phyloP scores from a whole-genome alignment of 2,888 invertebrate genomes.

The Volucella inanis region DNA sequence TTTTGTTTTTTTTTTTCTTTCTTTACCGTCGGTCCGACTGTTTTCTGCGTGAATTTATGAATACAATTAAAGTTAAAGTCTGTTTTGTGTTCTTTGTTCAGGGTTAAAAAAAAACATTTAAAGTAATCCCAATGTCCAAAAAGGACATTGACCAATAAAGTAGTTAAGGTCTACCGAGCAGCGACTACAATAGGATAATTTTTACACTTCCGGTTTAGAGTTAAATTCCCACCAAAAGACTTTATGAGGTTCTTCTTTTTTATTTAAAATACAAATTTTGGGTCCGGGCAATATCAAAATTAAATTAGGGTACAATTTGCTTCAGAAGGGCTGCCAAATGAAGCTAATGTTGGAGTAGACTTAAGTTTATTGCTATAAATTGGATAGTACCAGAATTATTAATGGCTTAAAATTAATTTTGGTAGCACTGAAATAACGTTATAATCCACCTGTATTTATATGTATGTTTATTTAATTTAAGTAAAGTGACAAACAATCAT shows the following conservation, averaged over 20 bases:
- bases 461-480: too few relatives aligned
- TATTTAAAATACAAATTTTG: not conserved
- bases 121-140: slow-evolving; percentile 19
- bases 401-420: too few relatives aligned
- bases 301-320: too few relatives aligned
- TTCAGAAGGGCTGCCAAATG: too few relatives aligned
- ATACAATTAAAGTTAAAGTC: slow-evolving; percentile 46
- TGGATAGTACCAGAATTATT: too few relatives aligned
- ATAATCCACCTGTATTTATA: too few relatives aligned
- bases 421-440: too few relatives aligned
- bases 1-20: not conserved
- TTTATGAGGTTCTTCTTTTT: not conserved
- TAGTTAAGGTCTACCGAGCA: not conserved
- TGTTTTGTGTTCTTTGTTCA: slow-evolving; percentile 33
- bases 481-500: too few relatives aligned
- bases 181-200: not conserved
- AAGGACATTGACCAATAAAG: slow-evolving; percentile 22
- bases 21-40: not conserved
- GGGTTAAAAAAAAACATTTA: slow-evolving; percentile 13
- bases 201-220: not conserved
- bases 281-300: too few relatives aligned
- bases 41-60: slow-evolving; percentile 42
- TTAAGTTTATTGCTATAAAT: too few relatives aligned
- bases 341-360: too few relatives aligned
- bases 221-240: not conserved